A percentile compares a stretch with the other conserved stretches of the same genome.
phyloP scores from a whole-genome alignment of 2,888 invertebrate genomes.

The Silvanus unidentatus region DNA sequence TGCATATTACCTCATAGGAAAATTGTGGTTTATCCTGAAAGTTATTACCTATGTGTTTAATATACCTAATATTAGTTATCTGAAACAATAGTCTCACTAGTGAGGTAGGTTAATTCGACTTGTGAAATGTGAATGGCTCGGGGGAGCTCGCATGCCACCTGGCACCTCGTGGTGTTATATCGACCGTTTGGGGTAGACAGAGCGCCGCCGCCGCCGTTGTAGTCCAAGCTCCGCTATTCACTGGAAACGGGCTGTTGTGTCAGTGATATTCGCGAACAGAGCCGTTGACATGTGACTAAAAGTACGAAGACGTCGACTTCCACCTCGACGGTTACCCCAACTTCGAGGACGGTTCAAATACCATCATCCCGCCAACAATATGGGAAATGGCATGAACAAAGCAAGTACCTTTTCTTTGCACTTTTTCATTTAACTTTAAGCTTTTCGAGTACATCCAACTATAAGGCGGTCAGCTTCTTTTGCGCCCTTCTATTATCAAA shows the following conservation, averaged over 20 bases:
- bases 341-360: not conserved
- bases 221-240: constrained; percentile 3
- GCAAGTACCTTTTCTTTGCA: constrained; percentile 50
- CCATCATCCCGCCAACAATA: constrained; percentile 35
- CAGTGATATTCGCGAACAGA: not conserved
- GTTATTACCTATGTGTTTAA: too few relatives aligned
- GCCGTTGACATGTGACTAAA: constrained; percentile 33
- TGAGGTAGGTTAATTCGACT: constrained; percentile 16
- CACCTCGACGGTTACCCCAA: too few relatives aligned
- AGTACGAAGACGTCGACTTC: constrained; percentile 5
- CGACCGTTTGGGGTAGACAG: constrained; percentile 36
- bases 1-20: too few relatives aligned
- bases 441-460: too few relatives aligned
- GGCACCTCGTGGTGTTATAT: constrained; percentile 38
- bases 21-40: too few relatives aligned
- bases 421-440: too few relatives aligned
- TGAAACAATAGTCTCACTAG: constrained; percentile 4
- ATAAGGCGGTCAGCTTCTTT: too few relatives aligned
- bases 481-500: too few relatives aligned
- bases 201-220: constrained; percentile 31
- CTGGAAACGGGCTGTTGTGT: not conserved
- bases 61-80: too few relatives aligned
- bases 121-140: constrained; percentile 12
- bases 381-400: constrained; percentile 93
- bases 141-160: constrained; percentile 29